Evolutionary conservation across 2,113 vertebrate species (phyloP), one percentile per base, ranked within the genome.

Genomic region (Maccullochella peelii): DNA sequence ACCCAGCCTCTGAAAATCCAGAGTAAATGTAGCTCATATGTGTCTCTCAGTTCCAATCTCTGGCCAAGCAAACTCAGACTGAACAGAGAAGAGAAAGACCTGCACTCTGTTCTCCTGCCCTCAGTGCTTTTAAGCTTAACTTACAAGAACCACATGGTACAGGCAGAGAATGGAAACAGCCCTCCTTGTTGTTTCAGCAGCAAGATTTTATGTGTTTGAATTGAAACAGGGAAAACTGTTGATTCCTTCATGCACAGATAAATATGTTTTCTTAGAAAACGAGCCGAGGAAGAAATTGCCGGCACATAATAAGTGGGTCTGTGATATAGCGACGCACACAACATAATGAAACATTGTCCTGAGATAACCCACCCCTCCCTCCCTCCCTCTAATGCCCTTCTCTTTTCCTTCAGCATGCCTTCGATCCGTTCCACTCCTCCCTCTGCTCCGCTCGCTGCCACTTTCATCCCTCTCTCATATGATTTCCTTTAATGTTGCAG

Each of bases 41-140:
- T 90, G 87, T 87, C 84, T 87, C 81, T 89, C 33, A 18, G 80
- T 42, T 85, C 52, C 59, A 47, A 80, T 90, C 83, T 25, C 70
- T 77, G 80, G 73, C 58, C 6, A 11, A 14, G 38, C 44, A n/a
- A 11, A 38, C 54, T 77, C 49, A 57, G 47, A 61, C 67, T 62
- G 50, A 63, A 58, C 38, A 5, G 69, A 62, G 66, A 82, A 50
- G 47, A 72, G 77, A 79, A 62, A 74, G 65, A 62, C 27, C 78
- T 30, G 65, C 50, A 25, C 71, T 86, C 78, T 55, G 20, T 67
- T 83, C 66, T 72, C 59, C 68, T 74, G 30, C 58, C 65, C 50
- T 55, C 20, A 0, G 52, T 80, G 36, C 69, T 79, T 57, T 80
- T 8, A 55, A 49, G 44, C 20, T 40, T 79, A 72, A 66, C 52